Evolutionary conservation across 2,797 vertebrate genomes (phyloP), one percentile per base, ranked within the genome.

Genomic region (Coendou prehensilis): DNA sequence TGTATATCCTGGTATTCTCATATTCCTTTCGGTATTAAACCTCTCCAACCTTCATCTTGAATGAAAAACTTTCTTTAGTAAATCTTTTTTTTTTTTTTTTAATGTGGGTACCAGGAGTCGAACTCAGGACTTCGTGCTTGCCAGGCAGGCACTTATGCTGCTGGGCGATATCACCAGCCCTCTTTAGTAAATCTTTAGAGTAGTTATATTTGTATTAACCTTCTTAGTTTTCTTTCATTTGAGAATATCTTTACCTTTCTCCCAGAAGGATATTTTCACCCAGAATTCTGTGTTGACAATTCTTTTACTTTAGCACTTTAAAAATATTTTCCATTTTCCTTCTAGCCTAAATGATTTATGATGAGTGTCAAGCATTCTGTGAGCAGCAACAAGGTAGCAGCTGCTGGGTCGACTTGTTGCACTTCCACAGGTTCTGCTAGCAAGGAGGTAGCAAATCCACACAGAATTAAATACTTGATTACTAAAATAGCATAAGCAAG

Each of bases 231-330:
- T 78, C 59, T 56, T 89, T 80, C 37, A 88, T 30, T 69, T 94
- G 71, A 84, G 54, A 78, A n/a, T 76, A 52, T 82, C 69, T 75
- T 75, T 83, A 26, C 20, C 22, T 45, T 59, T 56, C 54, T 95
- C 87, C 26, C 50, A 92, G 47, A 93, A 93, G 23, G 41, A 63
- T 82, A 71, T 85, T 93, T 90, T 78, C 45, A 83, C 22, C 52
- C 50, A 82, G 17, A 90, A 92, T 81, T 91, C 82, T 63, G 52
- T 56, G 4, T 52, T 95, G 22, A 59, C n/a, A 61, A 6, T 79
- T 85, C 13, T 87, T 79, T 69, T 54, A 54, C 18, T 50, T 76
- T 30, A 30, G 45, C 50, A 79, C 18, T 85, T 94, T 33, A 56
- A 75, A 91, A 84, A 14, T 52, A 15, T 75, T 93, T 73, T 81